These are phyloP conservation scores for Entomyzon cyanotis DNA, from an alignment of 2,113 vertebrate genomes.

Conservation along the genomic window DNA sequence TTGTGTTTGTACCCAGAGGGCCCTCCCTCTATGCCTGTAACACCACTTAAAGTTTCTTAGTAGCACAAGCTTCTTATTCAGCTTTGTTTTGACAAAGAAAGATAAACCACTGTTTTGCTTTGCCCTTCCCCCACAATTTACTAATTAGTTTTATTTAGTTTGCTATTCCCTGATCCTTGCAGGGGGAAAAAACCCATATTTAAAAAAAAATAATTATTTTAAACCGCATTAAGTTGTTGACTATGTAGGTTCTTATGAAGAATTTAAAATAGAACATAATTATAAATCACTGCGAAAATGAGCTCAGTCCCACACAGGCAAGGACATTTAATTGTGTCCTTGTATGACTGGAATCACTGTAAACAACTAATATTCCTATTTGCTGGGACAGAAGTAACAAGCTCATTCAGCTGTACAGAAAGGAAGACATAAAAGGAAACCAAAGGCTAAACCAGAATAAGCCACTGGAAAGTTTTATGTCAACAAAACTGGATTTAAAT, in stretches of 20 bases:
- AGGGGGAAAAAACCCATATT: not conserved
- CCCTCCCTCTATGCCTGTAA: not conserved
- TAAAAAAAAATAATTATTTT: not conserved
- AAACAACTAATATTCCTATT: slow-evolving; percentile 62
- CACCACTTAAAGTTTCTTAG: slow-evolving; percentile 1
- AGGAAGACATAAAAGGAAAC: slow-evolving; percentile 66
- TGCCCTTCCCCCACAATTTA: slow-evolving; percentile 4
- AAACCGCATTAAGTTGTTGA: not conserved
- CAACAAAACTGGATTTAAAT: slow-evolving; percentile 51
- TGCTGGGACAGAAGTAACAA: slow-evolving; percentile 47
- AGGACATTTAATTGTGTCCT: slow-evolving; percentile 44
- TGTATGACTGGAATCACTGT: slow-evolving; percentile 42
- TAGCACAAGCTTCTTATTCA: slow-evolving; percentile 65
- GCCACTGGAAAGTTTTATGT: slow-evolving; percentile 58
- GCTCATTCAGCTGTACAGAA: slow-evolving; percentile 44
- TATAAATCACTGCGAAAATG: slow-evolving; percentile 39
- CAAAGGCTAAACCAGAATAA: slow-evolving; percentile 55
- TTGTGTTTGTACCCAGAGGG: not conserved
- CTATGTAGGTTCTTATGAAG: not conserved
- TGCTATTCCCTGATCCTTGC: not conserved
- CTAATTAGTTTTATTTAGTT: not conserved
- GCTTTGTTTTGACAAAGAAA: slow-evolving; percentile 59
- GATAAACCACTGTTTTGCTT: slow-evolving; percentile 51
- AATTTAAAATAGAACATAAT: slow-evolving; percentile 31
- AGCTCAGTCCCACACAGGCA: slow-evolving; percentile 11